Evolutionary conservation across 2,888 invertebrate species (phyloP).

Genomic region (Hymenopus coronatus): DNA sequence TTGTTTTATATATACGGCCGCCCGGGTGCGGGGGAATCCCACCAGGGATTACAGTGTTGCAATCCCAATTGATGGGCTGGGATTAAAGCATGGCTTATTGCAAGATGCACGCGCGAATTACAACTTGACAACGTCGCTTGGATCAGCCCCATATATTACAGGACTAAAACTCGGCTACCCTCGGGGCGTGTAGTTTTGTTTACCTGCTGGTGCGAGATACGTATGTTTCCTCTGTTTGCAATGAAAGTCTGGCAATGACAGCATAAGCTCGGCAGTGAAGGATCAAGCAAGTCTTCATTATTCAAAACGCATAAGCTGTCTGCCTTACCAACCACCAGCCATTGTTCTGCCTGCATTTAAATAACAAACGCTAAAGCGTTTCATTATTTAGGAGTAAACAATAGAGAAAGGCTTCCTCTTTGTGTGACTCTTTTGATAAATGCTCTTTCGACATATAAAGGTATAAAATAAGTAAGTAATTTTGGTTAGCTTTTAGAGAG

Average conservation of each 20-base stretch:
- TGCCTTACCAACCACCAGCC: not conserved
- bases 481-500: no score
- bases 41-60: slow-evolving; percentile 17
- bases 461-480: no score
- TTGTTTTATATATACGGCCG: not conserved
- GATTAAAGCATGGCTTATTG: slow-evolving; percentile 23
- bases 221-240: not conserved
- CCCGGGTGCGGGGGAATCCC: not conserved
- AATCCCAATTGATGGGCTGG: slow-evolving; percentile 28
- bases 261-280: not conserved
- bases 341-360: not conserved
- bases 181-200: not conserved
- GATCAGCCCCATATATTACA: slow-evolving; percentile 26
- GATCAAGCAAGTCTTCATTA: not conserved
- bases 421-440: not conserved
- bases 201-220: not conserved
- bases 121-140: slow-evolving; percentile 25
- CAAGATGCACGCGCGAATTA: slow-evolving; percentile 11
- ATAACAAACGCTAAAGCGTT: not conserved
- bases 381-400: not conserved
- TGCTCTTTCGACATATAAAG: not conserved
- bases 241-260: not conserved
- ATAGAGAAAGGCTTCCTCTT: not conserved
- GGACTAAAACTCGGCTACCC: slow-evolving; percentile 10
- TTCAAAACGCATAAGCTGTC: not conserved